phyloP scores from a whole-genome alignment of 2,797 vertebrate species.

The Anabas testudineus region DNA sequence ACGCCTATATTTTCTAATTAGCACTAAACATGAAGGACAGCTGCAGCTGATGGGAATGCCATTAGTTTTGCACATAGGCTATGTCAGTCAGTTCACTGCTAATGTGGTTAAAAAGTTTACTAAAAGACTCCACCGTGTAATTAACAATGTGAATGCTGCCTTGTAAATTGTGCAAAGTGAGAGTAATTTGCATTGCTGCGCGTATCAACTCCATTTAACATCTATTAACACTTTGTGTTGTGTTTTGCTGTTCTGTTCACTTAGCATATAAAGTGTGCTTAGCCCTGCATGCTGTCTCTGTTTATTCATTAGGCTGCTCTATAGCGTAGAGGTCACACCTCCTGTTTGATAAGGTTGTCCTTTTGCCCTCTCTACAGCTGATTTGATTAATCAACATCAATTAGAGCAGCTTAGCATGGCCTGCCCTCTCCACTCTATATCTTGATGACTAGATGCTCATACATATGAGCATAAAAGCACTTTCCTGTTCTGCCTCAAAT shows the following conservation, averaged over 20 bases:
- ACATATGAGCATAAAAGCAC: slow-evolving; percentile 40
- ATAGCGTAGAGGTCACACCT: slow-evolving; percentile 55
- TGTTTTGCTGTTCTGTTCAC: slow-evolving; percentile 34
- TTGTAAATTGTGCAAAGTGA: slow-evolving; percentile 27
- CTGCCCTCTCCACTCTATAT: neutral
- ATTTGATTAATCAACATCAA: slow-evolving; percentile 79
- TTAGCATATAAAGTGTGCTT: slow-evolving; percentile 46
- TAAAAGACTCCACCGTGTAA: slow-evolving; percentile 2
- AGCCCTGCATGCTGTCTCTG: slow-evolving; percentile 49
- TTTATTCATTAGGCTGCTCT: slow-evolving; percentile 57
- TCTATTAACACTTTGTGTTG: slow-evolving; percentile 57
- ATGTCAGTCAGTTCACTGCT: too few species aligned
- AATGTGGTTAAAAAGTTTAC: neutral
- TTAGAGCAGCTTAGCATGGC: slow-evolving; percentile 65
- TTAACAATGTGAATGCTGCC: slow-evolving; percentile 37
- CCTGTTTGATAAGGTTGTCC: slow-evolving; percentile 66
- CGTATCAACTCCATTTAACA: slow-evolving; percentile 57
- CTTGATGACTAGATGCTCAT: slow-evolving; percentile 26
- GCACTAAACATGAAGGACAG: neutral
- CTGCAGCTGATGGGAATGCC: neutral
- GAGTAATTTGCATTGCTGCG: slow-evolving; percentile 15
- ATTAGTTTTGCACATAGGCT: neutral
- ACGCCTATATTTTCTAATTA: neutral
- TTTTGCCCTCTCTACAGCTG: slow-evolving; percentile 51
- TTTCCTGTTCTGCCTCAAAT: slow-evolving; percentile 29